Conservation (phyloP, 2,888 invertebrate genomes). For the Uropetala carovei region DNA sequence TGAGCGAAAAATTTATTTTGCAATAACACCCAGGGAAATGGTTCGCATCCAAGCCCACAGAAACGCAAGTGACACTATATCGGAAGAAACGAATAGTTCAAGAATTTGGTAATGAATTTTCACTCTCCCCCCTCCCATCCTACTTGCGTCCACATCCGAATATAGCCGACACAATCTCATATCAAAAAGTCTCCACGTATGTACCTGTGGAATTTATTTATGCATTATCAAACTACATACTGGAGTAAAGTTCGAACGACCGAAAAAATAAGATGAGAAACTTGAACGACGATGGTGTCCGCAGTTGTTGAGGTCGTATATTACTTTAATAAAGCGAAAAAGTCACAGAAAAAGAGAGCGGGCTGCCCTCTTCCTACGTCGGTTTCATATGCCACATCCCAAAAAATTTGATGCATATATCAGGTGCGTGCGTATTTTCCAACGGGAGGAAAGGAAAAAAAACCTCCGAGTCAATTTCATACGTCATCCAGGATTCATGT, state of each 20-base stretch:
- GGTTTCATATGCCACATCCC: slow-evolving; percentile 32
- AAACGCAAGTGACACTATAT: too few species aligned
- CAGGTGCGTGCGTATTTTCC: slow-evolving; percentile 3
- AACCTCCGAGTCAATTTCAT: slow-evolving; percentile 21
- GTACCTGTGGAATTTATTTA: neutral
- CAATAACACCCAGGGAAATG: too few species aligned
- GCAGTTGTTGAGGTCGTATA: slow-evolving; percentile 22
- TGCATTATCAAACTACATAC: neutral
- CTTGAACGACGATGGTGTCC: neutral
- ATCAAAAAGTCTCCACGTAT: neutral
- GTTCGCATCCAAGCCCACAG: too few species aligned
- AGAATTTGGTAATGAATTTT: too few species aligned
- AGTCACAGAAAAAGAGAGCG: neutral
- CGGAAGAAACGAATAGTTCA: too few species aligned
- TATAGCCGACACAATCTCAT: neutral
- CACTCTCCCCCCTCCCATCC: too few species aligned
- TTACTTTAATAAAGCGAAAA: slow-evolving; percentile 32
- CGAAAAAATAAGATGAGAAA: neutral
- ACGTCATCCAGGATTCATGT: slow-evolving; percentile 31
- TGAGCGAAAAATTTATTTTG: too few species aligned
- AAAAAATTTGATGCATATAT: slow-evolving; percentile 25
- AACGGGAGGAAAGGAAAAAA: neutral
- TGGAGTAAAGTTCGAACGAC: neutral
- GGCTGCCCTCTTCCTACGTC: neutral
- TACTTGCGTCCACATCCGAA: neutral